Conservation (phyloP, 2,888 invertebrate genomes). For the Acleris cristana region DNA sequence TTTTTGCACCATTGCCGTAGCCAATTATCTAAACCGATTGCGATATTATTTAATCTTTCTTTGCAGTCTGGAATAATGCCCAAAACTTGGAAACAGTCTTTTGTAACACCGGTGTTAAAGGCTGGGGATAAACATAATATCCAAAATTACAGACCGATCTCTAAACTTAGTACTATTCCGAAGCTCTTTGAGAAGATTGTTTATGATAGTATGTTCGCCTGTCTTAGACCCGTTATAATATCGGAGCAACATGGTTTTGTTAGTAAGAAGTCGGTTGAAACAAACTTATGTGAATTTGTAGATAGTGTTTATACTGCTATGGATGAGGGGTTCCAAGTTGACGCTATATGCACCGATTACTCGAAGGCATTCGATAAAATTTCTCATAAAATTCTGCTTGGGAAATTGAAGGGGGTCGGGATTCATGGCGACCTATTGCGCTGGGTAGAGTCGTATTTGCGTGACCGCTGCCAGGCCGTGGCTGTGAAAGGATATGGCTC, state of each 20-base stretch:
- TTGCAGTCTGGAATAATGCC: not conserved
- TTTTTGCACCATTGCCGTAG: not conserved
- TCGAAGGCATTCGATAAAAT: not conserved
- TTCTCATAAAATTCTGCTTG: not conserved
- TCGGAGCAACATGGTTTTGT: not conserved
- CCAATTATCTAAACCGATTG: not conserved
- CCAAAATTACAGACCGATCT: not conserved
- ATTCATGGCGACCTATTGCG: slow-evolving; percentile 1
- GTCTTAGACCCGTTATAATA: not conserved
- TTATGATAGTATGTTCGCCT: not conserved
- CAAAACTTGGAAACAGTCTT: not conserved
- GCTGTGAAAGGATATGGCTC: not conserved
- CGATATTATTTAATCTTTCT: not conserved
- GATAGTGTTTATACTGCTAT: not conserved
- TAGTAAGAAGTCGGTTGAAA: not conserved
- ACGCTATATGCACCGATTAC: not conserved
- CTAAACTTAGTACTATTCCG: not conserved
- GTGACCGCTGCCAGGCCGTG: not conserved
- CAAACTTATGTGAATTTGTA: not conserved
- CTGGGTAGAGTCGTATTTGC: not conserved
- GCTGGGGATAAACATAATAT: not conserved
- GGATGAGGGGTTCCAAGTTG: not conserved
- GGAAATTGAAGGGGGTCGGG: not conserved
- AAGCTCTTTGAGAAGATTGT: not conserved
- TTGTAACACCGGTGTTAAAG: not conserved